A percentile compares a stretch with the other conserved stretches of the same genome.
These are phyloP conservation scores for Eupithecia subumbrata DNA, from an alignment of 2,888 invertebrate genomes.

Conservation along the genomic window DNA sequence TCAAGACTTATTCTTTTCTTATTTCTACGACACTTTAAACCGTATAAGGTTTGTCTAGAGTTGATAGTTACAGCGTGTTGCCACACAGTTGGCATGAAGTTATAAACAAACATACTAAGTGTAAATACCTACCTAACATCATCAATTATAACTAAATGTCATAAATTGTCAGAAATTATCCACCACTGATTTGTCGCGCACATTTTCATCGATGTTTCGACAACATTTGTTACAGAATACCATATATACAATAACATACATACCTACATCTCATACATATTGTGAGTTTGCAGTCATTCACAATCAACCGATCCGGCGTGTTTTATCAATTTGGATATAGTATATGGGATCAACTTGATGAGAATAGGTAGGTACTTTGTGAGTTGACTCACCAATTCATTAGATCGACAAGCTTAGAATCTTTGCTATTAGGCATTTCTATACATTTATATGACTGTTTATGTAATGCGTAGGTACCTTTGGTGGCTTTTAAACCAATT, in stretches of 20 bases:
- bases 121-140: too few relatives aligned
- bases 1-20: too few relatives aligned
- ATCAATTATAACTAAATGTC: too few relatives aligned
- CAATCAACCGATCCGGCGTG: conserved; percentile 26
- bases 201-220: neutral
- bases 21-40: too few relatives aligned
- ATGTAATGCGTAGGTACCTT: neutral
- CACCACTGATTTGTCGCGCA: neutral
- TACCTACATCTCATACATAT: neutral
- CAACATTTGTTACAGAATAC: neutral
- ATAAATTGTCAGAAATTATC: too few relatives aligned
- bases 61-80: too few relatives aligned
- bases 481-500: too few relatives aligned
- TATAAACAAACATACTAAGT: too few relatives aligned
- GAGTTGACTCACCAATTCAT: conserved; percentile 1
- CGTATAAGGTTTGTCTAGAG: too few relatives aligned
- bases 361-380: conserved; percentile 15
- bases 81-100: too few relatives aligned
- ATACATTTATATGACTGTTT: neutral
- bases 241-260: neutral
- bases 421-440: neutral
- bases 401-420: neutral
- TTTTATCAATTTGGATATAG: conserved; percentile 21
- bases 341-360: conserved; percentile 16
- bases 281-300: conserved; percentile 15